phyloP scores from a whole-genome alignment of 2,113 vertebrate genomes.

The Poecile atricapillus region DNA sequence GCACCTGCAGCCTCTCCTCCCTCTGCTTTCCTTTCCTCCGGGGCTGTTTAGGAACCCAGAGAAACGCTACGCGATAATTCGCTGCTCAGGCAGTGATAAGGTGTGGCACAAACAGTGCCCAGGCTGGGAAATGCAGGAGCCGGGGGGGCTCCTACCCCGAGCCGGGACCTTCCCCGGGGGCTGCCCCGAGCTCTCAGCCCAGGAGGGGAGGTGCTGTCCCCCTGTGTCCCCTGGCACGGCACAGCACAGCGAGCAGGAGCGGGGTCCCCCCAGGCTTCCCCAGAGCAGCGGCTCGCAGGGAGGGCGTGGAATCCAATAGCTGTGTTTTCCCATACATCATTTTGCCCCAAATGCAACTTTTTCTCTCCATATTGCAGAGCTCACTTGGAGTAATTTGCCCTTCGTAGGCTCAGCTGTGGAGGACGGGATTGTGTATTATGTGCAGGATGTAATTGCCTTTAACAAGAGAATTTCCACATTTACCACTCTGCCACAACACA shows the following conservation, averaged over 20 bases:
- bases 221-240: neutral
- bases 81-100: neutral
- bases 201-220: neutral
- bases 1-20: conserved; percentile 20
- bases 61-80: neutral
- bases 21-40: neutral
- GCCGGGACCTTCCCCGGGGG: rapidly evolving
- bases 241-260: neutral
- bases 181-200: rapidly evolving
- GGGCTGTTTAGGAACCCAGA: conserved; percentile 24
- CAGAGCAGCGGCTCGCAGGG: neutral
- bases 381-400: conserved; percentile 59
- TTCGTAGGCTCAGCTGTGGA: conserved; percentile 69
- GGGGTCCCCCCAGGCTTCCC: rapidly evolving
- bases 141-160: neutral
- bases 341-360: conserved; percentile 41
- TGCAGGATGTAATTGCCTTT: conserved; percentile 69
- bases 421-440: conserved; percentile 57
- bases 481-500: conserved; percentile 60
- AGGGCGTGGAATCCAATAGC: neutral
- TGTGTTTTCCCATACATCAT: neutral
- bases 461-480: conserved; percentile 71
- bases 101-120: conserved; percentile 2
- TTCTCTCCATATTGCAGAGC: conserved; percentile 32
- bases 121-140: neutral